These are phyloP conservation scores for Aspidoscelis tigris DNA, from an alignment of 2,113 vertebrate species.

Conservation along the genomic window DNA sequence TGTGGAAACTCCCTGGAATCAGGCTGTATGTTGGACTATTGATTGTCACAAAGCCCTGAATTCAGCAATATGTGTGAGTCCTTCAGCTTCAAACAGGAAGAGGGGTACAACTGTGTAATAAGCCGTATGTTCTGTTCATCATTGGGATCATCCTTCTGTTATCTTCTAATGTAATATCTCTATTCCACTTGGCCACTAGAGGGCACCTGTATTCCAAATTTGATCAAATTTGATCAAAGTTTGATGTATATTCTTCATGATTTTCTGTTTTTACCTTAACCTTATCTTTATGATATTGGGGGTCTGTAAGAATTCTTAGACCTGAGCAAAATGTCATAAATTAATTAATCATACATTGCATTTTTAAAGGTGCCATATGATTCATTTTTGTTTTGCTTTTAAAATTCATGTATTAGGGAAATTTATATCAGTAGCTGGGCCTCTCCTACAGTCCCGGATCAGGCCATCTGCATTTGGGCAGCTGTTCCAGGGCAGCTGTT, in stretches of 20 bases:
- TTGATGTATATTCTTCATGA: not conserved
- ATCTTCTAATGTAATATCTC: not conserved
- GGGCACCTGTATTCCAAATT: conserved; percentile 21
- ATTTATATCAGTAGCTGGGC: not conserved
- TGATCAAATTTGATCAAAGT: not conserved
- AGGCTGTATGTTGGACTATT: not conserved
- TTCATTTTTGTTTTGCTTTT: not conserved
- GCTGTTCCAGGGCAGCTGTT: no score
- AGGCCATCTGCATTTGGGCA: no score
- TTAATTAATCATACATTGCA: not conserved
- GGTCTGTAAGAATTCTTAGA: not conserved
- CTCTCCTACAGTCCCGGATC: no score
- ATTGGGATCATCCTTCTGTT: not conserved
- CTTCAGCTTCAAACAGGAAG: not conserved
- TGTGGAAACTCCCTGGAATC: no score
- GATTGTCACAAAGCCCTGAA: no score
- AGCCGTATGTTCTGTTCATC: not conserved
- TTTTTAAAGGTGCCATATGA: not conserved
- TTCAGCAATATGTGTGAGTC: not conserved
- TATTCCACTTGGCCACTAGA: conserved; percentile 22
- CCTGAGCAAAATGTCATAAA: not conserved
- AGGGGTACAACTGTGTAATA: not conserved
- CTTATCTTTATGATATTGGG: no score
- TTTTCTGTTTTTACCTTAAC: accelerated
- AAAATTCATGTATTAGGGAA: not conserved